Evolutionary conservation across 2,888 invertebrate genomes (phyloP).

Genomic region (Drosophila picticornis): DNA sequence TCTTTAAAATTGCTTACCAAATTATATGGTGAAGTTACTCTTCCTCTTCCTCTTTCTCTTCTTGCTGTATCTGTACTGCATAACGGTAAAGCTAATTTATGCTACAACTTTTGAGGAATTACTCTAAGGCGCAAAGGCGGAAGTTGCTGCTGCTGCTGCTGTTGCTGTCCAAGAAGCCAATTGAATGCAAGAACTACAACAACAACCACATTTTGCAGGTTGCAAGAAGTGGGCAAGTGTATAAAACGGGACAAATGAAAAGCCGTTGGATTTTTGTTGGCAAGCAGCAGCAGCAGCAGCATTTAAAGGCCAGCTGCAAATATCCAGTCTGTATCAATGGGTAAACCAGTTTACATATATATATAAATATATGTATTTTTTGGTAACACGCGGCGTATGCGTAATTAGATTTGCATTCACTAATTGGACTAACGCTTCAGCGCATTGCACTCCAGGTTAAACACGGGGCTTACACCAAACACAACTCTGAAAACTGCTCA

Average conservation of each 20-base stretch:
- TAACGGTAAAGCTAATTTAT: constrained; percentile 77
- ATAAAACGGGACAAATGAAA: constrained; percentile 23
- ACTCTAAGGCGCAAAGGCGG: constrained; percentile 70
- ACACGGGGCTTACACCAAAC: neutral
- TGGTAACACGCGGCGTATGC: constrained; percentile 60
- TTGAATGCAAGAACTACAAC: constrained; percentile 67
- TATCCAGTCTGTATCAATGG: constrained; percentile 17
- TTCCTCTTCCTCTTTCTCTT: neutral
- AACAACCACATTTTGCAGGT: constrained; percentile 48
- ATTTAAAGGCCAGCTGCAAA: constrained; percentile 56
- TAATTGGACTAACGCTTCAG: constrained; percentile 62
- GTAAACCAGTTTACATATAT: constrained; percentile 40
- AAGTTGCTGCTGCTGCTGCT: constrained; percentile 56
- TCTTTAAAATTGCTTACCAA: constrained; percentile 63
- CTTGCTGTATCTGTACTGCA: constrained; percentile 1
- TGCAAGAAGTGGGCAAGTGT: constrained; percentile 36
- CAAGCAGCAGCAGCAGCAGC: constrained; percentile 18
- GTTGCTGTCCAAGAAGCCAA: constrained; percentile 68
- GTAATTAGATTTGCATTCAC: constrained; percentile 68
- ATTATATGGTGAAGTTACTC: constrained; percentile 57
- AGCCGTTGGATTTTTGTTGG: constrained; percentile 41
- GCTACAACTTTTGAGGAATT: constrained; percentile 65
- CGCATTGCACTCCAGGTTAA: constrained; percentile 18
- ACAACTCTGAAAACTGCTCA: neutral
- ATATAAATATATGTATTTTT: neutral